phyloP scores from a whole-genome alignment of 2,113 vertebrate species.

The Sarotherodon lohbergeri region DNA sequence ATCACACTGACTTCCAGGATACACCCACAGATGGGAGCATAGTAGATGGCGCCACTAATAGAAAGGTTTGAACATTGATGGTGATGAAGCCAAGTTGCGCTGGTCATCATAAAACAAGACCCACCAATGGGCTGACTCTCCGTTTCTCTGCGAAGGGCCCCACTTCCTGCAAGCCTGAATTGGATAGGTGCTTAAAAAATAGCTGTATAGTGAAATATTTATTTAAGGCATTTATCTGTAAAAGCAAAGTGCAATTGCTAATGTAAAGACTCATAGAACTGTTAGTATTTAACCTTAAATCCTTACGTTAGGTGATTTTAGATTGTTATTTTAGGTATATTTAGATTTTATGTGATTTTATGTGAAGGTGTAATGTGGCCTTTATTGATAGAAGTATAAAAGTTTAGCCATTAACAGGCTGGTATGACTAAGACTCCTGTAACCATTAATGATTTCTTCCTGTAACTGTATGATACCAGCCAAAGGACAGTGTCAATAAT shows the following conservation, averaged over 20 bases:
- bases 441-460: rapidly evolving
- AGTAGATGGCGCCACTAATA: neutral
- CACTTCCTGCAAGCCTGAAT: neutral
- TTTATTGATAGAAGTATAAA: neutral
- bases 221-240: neutral
- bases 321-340: neutral
- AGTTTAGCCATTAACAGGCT: neutral
- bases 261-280: neutral
- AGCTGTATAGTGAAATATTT: neutral
- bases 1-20: neutral
- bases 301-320: neutral
- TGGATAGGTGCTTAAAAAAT: neutral
- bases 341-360: neutral
- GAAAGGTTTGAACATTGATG: neutral
- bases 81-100: rapidly evolving
- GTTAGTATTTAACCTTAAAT: neutral
- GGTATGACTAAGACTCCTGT: neutral
- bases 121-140: neutral
- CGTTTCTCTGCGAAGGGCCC: rapidly evolving
- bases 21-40: neutral
- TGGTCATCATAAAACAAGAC: neutral
- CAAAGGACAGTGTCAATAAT: rapidly evolving
- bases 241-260: neutral
- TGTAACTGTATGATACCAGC: neutral
- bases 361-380: neutral